Evolutionary conservation across 2,888 invertebrate species (phyloP), one percentile per base, ranked within the genome.

Genomic region (Dascillus cervinus): DNA sequence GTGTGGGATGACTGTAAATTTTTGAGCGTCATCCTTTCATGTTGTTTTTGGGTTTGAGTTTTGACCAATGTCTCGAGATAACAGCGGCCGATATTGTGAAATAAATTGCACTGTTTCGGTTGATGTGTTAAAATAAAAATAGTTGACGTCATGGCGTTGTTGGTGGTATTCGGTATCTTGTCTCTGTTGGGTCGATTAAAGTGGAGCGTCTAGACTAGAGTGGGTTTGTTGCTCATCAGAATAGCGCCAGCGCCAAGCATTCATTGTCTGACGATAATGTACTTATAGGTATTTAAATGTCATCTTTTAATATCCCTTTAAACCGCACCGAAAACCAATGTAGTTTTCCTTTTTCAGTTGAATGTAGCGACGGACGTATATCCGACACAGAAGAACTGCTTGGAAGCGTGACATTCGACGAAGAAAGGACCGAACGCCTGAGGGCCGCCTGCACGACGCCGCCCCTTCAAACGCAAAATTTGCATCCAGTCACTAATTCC

Each of bases 351-450:
- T 2, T 34, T 34, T 3, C 25, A 49, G 46, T 44, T 29, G 52
- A 54, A 22, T 44, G 47, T 31, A 46, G 46, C 23, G 51, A 53
- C 34, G 44, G 44, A 13, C 48, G 49, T 38, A 41, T 47, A 19
- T 55, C 80, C 22, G 81, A 81, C 54, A 80, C 80, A 0, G 81
- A 81, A 50, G 81, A 81, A 58, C 61, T 81, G 57, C 72, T 81
- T 53, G 77, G 77, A 24, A 65, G 41, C 37, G 36, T 41, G 22
- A 39, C 41, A 17, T 41, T 39, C n/a, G 50, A 51, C 33, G 46
- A 39, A 33, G 48, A 49, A 26, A 32, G 37, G 21, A 41, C 45
- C 13, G 47, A 47, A 15, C 45, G 40, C 24, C 38, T 47, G 29
- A 41, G 44, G 32, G 32, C 41, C 14, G 32, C 39, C 5, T 47